phyloP scores from a whole-genome alignment of 2,113 vertebrate species.

The Arizona elegans region DNA sequence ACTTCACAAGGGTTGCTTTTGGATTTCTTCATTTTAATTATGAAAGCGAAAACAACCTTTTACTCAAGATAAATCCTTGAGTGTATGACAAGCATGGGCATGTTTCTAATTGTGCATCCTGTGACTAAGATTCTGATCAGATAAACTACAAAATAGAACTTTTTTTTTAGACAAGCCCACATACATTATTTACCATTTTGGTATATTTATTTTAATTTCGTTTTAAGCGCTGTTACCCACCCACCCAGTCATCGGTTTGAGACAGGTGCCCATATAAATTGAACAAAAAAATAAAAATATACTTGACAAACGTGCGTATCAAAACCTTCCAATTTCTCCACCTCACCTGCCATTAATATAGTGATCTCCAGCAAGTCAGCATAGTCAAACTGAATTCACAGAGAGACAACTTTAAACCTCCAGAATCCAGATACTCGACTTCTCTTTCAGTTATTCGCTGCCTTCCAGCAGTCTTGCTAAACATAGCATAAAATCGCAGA shows the following conservation, averaged over 20 bases:
- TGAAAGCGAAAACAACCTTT: neutral
- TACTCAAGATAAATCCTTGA: neutral
- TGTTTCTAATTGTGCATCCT: neutral
- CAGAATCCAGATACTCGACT: neutral
- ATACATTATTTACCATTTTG: neutral
- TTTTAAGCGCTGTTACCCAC: neutral
- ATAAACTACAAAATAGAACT: neutral
- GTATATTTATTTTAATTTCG: neutral
- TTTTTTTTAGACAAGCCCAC: neutral
- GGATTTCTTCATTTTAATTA: neutral
- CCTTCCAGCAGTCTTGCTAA: neutral
- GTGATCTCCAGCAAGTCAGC: neutral
- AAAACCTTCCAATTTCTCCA: neutral
- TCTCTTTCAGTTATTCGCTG: neutral
- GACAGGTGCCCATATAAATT: neutral
- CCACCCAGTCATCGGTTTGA: neutral
- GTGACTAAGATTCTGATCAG: neutral
- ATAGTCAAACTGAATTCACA: neutral
- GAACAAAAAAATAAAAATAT: neutral
- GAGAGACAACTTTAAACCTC: neutral
- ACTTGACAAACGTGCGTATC: neutral
- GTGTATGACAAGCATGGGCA: neutral
- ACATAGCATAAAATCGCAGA: neutral
- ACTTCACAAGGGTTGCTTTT: neutral
- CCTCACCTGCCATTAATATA: neutral